Percentiles rank a stretch among this genome's conserved stretches.
Conservation (phyloP, 2,797 vertebrate species). For the Chrysocyon brachyurus region DNA sequence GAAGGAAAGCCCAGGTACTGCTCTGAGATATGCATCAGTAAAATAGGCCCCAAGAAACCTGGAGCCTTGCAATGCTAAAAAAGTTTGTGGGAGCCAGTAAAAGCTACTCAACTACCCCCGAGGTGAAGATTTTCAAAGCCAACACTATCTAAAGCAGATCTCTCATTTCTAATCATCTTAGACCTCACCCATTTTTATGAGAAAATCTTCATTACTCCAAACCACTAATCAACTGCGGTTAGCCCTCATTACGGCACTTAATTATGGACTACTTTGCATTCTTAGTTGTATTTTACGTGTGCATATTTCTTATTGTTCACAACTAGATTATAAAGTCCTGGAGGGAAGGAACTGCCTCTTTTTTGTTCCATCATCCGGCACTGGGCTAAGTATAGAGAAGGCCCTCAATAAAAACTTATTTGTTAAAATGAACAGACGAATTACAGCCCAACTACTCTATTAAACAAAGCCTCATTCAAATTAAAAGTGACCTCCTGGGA, state of each 20-base stretch:
- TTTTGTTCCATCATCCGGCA: slow-evolving; percentile 49
- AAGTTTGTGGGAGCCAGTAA: not conserved
- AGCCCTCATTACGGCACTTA: slow-evolving; percentile 74
- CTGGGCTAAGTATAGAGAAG: slow-evolving; percentile 47
- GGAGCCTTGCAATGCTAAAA: slow-evolving; percentile 67
- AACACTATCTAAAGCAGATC: slow-evolving; percentile 77
- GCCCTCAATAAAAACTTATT: slow-evolving; percentile 64
- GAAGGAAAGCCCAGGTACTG: slow-evolving; percentile 71
- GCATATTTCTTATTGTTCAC: slow-evolving; percentile 73
- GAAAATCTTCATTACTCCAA: slow-evolving; percentile 80
- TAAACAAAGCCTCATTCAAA: slow-evolving; percentile 69
- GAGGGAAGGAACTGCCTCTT: slow-evolving; percentile 64
- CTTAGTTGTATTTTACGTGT: slow-evolving; percentile 67
- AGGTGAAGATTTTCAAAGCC: slow-evolving; percentile 82
- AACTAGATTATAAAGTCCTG: slow-evolving; percentile 62
- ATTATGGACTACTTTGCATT: slow-evolving; percentile 76
- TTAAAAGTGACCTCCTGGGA: slow-evolving; percentile 50
- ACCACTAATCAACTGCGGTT: slow-evolving; percentile 78
- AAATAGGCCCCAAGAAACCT: slow-evolving; percentile 52
- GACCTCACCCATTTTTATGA: slow-evolving; percentile 78
- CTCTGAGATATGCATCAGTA: slow-evolving; percentile 81
- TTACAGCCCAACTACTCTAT: slow-evolving; percentile 43
- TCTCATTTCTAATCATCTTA: slow-evolving; percentile 75
- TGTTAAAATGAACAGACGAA: slow-evolving; percentile 57
- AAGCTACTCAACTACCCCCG: slow-evolving; percentile 25